Conservation (phyloP, 2,888 invertebrate genomes). For the Xestia ashworthii region DNA sequence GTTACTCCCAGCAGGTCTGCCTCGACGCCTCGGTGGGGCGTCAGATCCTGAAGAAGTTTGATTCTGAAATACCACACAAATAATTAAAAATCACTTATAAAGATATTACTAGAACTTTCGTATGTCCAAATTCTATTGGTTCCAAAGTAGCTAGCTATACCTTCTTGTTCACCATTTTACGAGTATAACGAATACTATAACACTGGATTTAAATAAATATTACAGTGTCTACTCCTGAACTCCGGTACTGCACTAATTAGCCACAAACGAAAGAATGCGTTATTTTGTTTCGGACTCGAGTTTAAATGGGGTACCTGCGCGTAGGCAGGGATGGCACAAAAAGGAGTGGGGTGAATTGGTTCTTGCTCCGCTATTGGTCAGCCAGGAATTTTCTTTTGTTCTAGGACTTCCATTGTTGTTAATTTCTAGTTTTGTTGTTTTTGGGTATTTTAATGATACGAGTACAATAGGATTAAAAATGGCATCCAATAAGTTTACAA, state of each 20-base stretch:
- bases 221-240: background rate
- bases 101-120: too few relatives aligned
- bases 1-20: conserved; percentile 75
- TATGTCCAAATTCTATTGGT: background rate
- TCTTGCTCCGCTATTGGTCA: conserved; percentile 7
- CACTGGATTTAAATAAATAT: background rate
- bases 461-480: conserved; percentile 41
- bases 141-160: conserved; percentile 2
- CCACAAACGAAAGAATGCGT: conserved; percentile 26
- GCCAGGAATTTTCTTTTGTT: conserved; percentile 16
- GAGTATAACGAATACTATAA: background rate
- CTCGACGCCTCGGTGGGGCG: conserved; percentile 65
- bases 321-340: conserved; percentile 42
- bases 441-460: conserved; percentile 1
- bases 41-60: background rate
- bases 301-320: conserved; percentile 54
- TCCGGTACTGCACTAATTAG: conserved; percentile 5
- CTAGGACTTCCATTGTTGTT: conserved; percentile 8
- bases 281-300: background rate
- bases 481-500: conserved; percentile 45
- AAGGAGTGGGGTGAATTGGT: conserved; percentile 46
- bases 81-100: background rate
- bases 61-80: conserved; percentile 20
- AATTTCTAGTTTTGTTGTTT: conserved; percentile 11
- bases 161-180: conserved; percentile 41